Conservation (phyloP, 2,797 vertebrate species). For the Hylomyscus alleni region DNA sequence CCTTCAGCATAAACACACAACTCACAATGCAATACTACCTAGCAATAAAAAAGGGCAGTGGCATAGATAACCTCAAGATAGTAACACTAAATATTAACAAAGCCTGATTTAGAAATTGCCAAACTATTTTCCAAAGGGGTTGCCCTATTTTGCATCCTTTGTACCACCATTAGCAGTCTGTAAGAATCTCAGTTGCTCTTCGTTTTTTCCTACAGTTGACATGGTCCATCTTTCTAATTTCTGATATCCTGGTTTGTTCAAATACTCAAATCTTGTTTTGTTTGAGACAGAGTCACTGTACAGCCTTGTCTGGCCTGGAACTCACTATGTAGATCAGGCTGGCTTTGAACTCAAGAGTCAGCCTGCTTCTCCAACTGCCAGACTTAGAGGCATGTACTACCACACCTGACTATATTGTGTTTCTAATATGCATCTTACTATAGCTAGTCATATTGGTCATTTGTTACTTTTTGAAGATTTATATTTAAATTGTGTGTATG, state of each 20-base stretch:
- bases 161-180: not conserved
- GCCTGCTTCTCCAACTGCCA: not conserved
- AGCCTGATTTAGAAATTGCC: not conserved
- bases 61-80: not conserved
- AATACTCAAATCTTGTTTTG: not conserved
- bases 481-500: not conserved
- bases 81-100: not conserved
- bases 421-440: conserved; percentile 26
- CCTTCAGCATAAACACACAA: not conserved
- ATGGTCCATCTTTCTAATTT: conserved; percentile 30
- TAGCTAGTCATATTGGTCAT: not conserved
- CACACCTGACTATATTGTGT: not conserved
- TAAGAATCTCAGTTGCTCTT: not conserved
- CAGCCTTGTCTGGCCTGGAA: not conserved
- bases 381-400: not conserved
- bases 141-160: not conserved
- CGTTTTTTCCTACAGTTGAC: not conserved
- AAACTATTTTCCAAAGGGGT: not conserved
- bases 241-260: not conserved
- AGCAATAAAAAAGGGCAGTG: not conserved
- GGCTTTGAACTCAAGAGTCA: not conserved
- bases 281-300: not conserved
- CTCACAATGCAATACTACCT: not conserved
- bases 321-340: not conserved
- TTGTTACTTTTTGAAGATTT: not conserved